phyloP scores from a whole-genome alignment of 2,797 vertebrate species.

The Sebastes wilsoni region DNA sequence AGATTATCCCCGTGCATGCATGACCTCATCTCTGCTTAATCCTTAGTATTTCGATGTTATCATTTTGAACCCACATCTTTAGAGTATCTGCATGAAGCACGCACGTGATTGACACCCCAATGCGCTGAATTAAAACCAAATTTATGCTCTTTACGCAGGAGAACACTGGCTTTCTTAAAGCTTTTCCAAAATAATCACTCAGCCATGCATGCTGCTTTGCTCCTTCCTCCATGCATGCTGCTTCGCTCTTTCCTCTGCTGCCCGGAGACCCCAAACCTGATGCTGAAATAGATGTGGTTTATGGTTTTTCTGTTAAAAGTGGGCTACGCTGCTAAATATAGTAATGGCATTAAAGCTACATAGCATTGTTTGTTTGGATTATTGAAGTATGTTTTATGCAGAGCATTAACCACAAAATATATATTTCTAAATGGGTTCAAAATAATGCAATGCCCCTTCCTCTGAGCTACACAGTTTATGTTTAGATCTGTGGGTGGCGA shows the following conservation, averaged over 20 bases:
- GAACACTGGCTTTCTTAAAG: conserved; percentile 55
- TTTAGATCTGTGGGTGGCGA: conserved; percentile 44
- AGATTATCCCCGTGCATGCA: conserved; percentile 25
- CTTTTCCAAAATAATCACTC: conserved; percentile 69
- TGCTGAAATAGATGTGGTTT: conserved; percentile 83
- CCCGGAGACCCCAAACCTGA: conserved; percentile 80
- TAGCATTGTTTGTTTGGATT: conserved; percentile 78
- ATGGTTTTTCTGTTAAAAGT: conserved; percentile 75
- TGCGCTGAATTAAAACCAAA: conserved; percentile 47
- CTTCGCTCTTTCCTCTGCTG: conserved; percentile 59
- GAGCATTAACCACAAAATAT: conserved; percentile 30
- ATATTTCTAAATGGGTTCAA: conserved; percentile 28
- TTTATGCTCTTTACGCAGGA: conserved; percentile 33
- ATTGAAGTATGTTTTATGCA: conserved; percentile 63
- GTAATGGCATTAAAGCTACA: conserved; percentile 71
- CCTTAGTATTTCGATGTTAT: conserved; percentile 30
- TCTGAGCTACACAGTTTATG: conserved; percentile 6
- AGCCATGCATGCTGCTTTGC: conserved; percentile 57
- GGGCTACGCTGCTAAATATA: conserved; percentile 74
- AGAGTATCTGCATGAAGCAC: conserved; percentile 22
- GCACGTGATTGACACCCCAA: conserved; percentile 56
- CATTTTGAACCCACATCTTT: conserved; percentile 36
- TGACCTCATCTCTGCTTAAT: conserved; percentile 51
- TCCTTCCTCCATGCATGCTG: conserved; percentile 62
- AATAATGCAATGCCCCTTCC: conserved; percentile 23